Percentiles rank a stretch among this genome's conserved stretches.
These are phyloP conservation scores for Tholera decimalis DNA, from an alignment of 2,888 invertebrate species.

Conservation along the genomic window DNA sequence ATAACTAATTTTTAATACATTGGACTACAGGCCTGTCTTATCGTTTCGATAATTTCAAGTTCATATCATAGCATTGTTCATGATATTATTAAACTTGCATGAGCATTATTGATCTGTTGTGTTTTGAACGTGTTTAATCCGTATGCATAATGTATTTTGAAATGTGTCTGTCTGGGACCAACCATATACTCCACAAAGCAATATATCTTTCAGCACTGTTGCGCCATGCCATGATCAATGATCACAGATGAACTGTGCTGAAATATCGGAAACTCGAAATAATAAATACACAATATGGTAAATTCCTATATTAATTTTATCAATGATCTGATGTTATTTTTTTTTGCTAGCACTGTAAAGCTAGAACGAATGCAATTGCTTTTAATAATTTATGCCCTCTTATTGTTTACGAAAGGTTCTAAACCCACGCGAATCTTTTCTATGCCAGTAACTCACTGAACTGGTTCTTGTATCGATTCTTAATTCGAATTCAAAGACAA, in stretches of 20 bases:
- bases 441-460: constrained; percentile 22
- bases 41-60: constrained; percentile 53
- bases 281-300: too few species aligned
- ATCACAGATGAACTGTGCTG: too few species aligned
- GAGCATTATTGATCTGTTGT: constrained; percentile 49
- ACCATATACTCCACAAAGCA: too few species aligned
- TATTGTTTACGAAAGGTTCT: background rate
- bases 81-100: constrained; percentile 58
- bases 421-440: constrained; percentile 23
- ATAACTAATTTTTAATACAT: constrained; percentile 50
- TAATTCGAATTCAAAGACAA: constrained; percentile 49
- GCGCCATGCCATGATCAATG: too few species aligned
- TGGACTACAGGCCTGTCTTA: constrained; percentile 48
- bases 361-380: background rate
- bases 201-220: too few species aligned
- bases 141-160: background rate
- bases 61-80: constrained; percentile 49
- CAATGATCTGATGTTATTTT: background rate
- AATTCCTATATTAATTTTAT: background rate
- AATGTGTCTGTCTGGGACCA: background rate
- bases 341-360: background rate
- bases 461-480: constrained; percentile 41
- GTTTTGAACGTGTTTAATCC: background rate
- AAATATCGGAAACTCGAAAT: too few species aligned
- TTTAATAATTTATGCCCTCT: background rate